Percentiles rank a stretch among this genome's conserved stretches.
These are phyloP conservation scores for Phylloscopus trochilus DNA, from an alignment of 2,113 vertebrate genomes.

Conservation along the genomic window DNA sequence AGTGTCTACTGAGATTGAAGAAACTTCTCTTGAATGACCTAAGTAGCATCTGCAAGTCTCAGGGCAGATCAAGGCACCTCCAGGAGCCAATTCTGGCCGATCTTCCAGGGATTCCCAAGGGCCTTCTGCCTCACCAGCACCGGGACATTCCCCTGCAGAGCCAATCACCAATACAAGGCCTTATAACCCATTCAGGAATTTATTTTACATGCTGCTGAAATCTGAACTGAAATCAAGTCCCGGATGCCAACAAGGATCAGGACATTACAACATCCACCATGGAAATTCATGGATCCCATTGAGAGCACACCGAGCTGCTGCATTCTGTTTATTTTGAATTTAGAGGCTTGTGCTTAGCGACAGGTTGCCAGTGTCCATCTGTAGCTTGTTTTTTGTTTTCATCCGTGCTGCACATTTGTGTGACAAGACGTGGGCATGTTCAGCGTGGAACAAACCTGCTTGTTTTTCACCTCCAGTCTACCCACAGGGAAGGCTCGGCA, in stretches of 20 bases:
- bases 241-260: fast-evolving
- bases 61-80: background rate
- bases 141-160: fast-evolving
- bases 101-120: background rate
- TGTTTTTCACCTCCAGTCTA: conserved; percentile 37
- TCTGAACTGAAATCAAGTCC: background rate
- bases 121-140: fast-evolving
- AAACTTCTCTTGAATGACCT: background rate
- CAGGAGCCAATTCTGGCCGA: background rate
- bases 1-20: background rate
- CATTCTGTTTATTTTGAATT: conserved; percentile 35
- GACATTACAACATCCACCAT: fast-evolving
- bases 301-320: background rate
- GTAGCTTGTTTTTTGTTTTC: conserved; percentile 63
- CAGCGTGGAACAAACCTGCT: conserved; percentile 11
- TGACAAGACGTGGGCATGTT: conserved; percentile 57
- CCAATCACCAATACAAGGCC: background rate
- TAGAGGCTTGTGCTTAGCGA: conserved; percentile 40
- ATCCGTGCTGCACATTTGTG: conserved; percentile 32
- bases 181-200: background rate
- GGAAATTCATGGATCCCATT: background rate
- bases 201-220: background rate
- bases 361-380: conserved; percentile 60
- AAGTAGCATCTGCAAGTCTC: background rate
- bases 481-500: conserved; percentile 20